Base-by-base conservation (phyloP, 1,140 invertebrate genomes). In the Temnothorax nylanderi region DNA sequence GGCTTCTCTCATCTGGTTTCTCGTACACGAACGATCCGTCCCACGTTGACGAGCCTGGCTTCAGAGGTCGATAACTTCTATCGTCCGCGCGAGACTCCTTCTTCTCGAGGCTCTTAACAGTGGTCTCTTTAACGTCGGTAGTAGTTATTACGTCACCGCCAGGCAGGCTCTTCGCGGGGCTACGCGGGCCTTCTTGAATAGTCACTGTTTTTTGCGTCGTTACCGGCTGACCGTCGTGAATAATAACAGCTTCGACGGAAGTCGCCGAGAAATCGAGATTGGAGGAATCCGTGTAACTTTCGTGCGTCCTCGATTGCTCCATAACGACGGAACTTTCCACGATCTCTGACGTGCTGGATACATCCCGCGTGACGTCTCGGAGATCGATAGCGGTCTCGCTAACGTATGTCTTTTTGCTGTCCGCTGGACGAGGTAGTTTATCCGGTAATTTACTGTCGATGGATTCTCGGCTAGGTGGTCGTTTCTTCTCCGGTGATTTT, bases 161-260 rank as follows among this genome's bases (percentile, higher is more conserved):
- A 34, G 32, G 5, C 0, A 32, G 11, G 65, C 86, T 88, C 26
- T 78, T 91, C n/a, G 37, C 62, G 1, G 37, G 72, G n/a, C 51
- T 80, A 26, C 58, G 87, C 2, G 60, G 4, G 32, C 37, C 1
- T 6, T 80, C 88, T 75, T 93, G 32, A 86, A 88, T 86, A 54
- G 74, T 88, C 10, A 82, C 62, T 0, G 71, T 74, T 32, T 89
- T 89, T 13, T 71, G 71, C n/a, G 69, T 80, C 21, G 77, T 92
- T 7, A 89, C 60, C 7, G 94, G 93, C 26, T 92, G 92, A 0
- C 93, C 93, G 74, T 95, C 90, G 18, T 85, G 91, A 11, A 93
- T 87, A 10, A 94, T 90, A 0, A 94, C 86, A 0, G 93, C 93
- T 37, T 95, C 94, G 0, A 93, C 76, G 3, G 94, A 91, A 3